A percentile compares a stretch with the other conserved stretches of the same genome.
Evolutionary conservation across 2,113 vertebrate genomes (phyloP).

Genomic region (Petaurus breviceps): DNA sequence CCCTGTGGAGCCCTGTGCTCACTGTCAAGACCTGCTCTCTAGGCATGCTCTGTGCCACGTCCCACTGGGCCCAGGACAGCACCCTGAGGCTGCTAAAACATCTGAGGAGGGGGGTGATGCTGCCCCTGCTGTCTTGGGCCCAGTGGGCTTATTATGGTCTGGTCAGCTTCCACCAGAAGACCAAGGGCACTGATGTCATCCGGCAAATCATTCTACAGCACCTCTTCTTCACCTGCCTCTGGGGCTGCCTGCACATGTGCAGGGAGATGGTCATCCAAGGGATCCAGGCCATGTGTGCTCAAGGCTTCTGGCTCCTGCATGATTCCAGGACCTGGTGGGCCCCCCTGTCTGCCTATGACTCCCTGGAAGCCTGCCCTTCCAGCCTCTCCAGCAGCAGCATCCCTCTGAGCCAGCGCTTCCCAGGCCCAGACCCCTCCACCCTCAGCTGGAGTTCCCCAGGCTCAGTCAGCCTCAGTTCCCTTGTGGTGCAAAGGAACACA

Average conservation of each 20-base stretch:
- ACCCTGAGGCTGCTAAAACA: no score
- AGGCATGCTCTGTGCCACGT: no score
- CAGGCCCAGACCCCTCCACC: conserved; percentile 7
- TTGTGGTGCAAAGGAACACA: background rate
- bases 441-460: background rate
- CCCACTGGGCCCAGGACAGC: no score
- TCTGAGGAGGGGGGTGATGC: no score
- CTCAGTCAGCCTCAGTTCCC: conserved; percentile 1
- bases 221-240: conserved; percentile 10
- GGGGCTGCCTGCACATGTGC: conserved; percentile 32
- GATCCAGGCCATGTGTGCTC: background rate
- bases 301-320: background rate
- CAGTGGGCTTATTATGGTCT: background rate
- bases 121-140: background rate
- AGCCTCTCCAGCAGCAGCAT: conserved; percentile 5
- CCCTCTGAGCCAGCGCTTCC: conserved; percentile 42
- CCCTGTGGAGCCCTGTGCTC: no score
- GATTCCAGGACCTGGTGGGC: background rate
- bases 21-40: no score
- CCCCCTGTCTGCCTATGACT: background rate
- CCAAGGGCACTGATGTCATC: conserved; percentile 11
- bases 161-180: background rate
- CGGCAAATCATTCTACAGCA: background rate
- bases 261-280: background rate
- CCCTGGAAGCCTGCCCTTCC: conserved; percentile 21